Conservation (phyloP, 1,140 invertebrate species). For the Heliconius nattereri region DNA sequence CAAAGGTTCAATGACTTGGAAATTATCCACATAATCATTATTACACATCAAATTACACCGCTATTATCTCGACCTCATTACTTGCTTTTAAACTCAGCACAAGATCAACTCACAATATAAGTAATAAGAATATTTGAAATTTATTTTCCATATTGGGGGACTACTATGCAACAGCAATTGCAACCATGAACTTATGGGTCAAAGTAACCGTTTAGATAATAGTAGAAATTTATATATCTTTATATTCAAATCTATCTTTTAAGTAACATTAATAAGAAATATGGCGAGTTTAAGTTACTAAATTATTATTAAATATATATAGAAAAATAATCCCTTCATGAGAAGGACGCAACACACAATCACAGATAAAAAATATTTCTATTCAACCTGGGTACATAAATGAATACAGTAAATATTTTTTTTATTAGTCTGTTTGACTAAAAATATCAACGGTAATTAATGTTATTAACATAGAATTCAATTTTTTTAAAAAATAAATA, state of each 20-base stretch:
- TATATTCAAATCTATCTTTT: slow-evolving; percentile 12
- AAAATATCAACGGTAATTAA: no score
- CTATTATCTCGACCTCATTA: slow-evolving; percentile 18
- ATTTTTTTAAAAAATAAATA: not conserved
- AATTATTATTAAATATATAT: slow-evolving; percentile 33
- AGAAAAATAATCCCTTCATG: slow-evolving; percentile 59
- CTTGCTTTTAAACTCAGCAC: slow-evolving; percentile 15
- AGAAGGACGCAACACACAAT: slow-evolving; percentile 74
- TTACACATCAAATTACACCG: slow-evolving; percentile 37
- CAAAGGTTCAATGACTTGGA: slow-evolving; percentile 61
- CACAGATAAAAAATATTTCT: slow-evolving; percentile 46
- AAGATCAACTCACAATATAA: slow-evolving; percentile 26
- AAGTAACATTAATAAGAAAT: slow-evolving; percentile 27
- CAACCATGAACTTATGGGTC: slow-evolving; percentile 67
- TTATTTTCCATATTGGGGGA: slow-evolving; percentile 66
- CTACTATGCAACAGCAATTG: slow-evolving; percentile 53
- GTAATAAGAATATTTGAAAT: slow-evolving; percentile 59
- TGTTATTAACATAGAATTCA: no score
- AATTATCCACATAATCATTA: slow-evolving; percentile 61
- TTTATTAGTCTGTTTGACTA: no score
- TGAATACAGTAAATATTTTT: no score
- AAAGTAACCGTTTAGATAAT: slow-evolving; percentile 54
- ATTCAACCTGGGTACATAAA: not conserved
- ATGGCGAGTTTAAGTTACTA: slow-evolving; percentile 25
- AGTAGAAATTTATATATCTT: slow-evolving; percentile 38